Evolutionary conservation across 2,797 vertebrate species (phyloP).

Genomic region (Tokudaia tokunoshimensis): DNA sequence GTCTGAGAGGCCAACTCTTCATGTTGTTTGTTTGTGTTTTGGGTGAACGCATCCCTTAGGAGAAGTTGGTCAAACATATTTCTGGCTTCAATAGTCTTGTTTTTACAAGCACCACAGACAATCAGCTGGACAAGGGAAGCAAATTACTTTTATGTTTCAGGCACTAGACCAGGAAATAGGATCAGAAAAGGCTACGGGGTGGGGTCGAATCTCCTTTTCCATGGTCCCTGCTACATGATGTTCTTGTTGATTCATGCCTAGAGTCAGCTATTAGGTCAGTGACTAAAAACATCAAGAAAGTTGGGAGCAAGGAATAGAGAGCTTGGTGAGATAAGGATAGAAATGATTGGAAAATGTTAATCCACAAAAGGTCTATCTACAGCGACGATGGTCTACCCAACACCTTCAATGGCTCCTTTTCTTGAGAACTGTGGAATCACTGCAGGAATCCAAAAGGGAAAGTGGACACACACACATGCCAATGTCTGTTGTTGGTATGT

Average conservation of each 20-base stretch:
- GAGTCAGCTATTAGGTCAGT: background rate
- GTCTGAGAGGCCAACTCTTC: background rate
- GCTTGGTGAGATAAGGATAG: background rate
- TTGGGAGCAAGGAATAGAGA: background rate
- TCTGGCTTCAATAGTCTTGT: background rate
- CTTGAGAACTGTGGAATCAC: background rate
- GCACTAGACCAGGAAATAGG: background rate
- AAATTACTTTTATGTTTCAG: background rate
- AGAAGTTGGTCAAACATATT: background rate
- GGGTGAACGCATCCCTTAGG: background rate
- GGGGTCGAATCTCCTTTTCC: background rate
- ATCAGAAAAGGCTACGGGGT: background rate
- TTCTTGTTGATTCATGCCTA: background rate
- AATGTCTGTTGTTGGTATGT: background rate
- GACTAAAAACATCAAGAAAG: background rate
- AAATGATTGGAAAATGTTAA: background rate
- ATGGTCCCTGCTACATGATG: fast-evolving
- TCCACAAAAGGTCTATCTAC: background rate
- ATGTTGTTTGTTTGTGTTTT: background rate
- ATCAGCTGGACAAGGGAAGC: background rate
- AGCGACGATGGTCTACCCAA: too few species aligned
- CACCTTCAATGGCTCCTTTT: fast-evolving
- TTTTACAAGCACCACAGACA: background rate
- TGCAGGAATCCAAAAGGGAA: background rate
- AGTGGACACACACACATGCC: background rate